These are phyloP conservation scores for Hippasteria phrygiana DNA, from an alignment of 53 echinoderm and acorn worm genomes.

Conservation along the genomic window DNA sequence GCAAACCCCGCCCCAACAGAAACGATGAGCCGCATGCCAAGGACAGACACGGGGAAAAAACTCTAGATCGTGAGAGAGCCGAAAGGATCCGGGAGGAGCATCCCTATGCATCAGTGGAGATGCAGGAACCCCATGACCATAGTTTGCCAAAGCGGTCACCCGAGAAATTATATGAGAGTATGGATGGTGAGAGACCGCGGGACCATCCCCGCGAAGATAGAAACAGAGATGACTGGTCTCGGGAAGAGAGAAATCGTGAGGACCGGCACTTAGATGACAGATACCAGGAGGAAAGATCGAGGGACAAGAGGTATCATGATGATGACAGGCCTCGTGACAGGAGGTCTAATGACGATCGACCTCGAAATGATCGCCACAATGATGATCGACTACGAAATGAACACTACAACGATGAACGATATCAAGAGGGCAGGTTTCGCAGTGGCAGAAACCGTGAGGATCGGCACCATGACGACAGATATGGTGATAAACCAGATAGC, in stretches of 20 bases:
- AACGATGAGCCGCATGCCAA: neutral
- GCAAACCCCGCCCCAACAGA: slow-evolving; percentile 30
- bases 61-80: neutral
- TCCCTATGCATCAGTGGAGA: slow-evolving; percentile 40
- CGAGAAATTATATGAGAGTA: slow-evolving; percentile 41
- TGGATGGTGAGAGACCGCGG: neutral
- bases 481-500: slow-evolving; percentile 1
- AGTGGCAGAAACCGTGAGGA: slow-evolving; percentile 47
- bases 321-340: slow-evolving; percentile 31
- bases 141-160: slow-evolving; percentile 8
- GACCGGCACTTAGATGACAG: neutral
- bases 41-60: slow-evolving; percentile 18
- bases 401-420: slow-evolving; percentile 52
- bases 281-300: neutral
- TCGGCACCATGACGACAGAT: slow-evolving; percentile 38
- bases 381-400: slow-evolving; percentile 59
- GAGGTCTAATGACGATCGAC: slow-evolving; percentile 14
- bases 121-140: slow-evolving; percentile 13
- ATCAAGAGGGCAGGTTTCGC: slow-evolving; percentile 37
- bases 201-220: slow-evolving; percentile 11
- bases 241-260: neutral
- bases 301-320: neutral
- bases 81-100: slow-evolving; percentile 2
- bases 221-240: neutral
- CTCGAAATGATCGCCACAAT: slow-evolving; percentile 21